Evolutionary conservation across 1,140 invertebrate species (phyloP).

Genomic region (Agrilus planipennis): DNA sequence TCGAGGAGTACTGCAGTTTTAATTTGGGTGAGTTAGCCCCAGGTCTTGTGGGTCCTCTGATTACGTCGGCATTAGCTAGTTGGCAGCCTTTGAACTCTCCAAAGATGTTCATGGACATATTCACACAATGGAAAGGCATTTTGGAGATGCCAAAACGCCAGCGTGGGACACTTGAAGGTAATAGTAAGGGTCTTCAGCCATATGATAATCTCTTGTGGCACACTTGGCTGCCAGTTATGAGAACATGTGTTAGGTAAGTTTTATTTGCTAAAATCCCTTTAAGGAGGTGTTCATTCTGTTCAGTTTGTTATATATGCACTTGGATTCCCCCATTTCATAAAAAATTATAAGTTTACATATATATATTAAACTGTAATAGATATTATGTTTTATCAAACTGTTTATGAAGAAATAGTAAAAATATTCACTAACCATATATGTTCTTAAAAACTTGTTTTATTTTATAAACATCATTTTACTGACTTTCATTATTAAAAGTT

Average conservation of each 20-base stretch:
- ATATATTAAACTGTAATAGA: no score
- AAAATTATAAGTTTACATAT: no score
- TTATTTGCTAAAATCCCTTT: not conserved
- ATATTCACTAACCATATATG: no score
- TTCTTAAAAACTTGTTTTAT: no score
- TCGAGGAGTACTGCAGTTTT: conserved; percentile 44
- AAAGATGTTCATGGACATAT: conserved; percentile 47
- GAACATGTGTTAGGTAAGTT: conserved; percentile 53
- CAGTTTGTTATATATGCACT: no score
- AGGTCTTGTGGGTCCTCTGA: conserved; percentile 48
- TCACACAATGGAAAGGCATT: conserved; percentile 60
- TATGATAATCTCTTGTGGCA: conserved; percentile 81
- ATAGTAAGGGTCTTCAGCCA: conserved; percentile 50
- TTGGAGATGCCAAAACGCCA: conserved; percentile 38
- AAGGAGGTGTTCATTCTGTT: no score
- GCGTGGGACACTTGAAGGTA: conserved; percentile 33
- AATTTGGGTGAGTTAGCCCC: conserved; percentile 52
- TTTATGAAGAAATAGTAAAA: no score
- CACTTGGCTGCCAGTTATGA: conserved; percentile 73
- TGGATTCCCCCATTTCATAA: no score
- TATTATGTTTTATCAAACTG: no score
- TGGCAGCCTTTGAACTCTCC: conserved; percentile 67
- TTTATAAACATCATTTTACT: no score
- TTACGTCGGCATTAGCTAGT: conserved; percentile 51
- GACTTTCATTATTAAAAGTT: no score